These are phyloP conservation scores for Linnaemya vulpina DNA, from an alignment of 2,888 invertebrate genomes.

Conservation along the genomic window DNA sequence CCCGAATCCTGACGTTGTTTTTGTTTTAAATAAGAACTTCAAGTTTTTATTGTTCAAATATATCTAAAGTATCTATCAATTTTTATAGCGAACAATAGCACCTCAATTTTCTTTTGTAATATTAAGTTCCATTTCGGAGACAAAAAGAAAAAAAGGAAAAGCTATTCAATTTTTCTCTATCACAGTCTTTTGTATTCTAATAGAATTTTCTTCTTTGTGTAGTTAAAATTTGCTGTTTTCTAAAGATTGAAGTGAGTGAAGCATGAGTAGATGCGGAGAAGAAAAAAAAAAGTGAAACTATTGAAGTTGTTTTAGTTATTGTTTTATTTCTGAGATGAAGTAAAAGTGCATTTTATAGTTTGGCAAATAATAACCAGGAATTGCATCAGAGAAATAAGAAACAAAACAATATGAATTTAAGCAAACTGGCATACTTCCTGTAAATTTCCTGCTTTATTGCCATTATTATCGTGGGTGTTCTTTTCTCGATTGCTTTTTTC, in stretches of 20 bases:
- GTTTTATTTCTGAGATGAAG: slow-evolving; percentile 55
- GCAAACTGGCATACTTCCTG: slow-evolving; percentile 73
- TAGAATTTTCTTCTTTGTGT: slow-evolving; percentile 49
- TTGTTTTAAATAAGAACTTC: background rate
- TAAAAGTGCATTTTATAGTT: slow-evolving; percentile 68
- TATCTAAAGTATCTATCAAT: background rate
- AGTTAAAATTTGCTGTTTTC: slow-evolving; percentile 8
- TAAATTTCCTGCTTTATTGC: slow-evolving; percentile 61
- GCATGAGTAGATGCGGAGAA: slow-evolving; percentile 23
- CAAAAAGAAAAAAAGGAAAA: background rate
- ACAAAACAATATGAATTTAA: slow-evolving; percentile 30
- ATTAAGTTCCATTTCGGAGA: slow-evolving; percentile 33
- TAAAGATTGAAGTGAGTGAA: slow-evolving; percentile 40
- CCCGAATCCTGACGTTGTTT: background rate
- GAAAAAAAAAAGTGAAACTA: slow-evolving; percentile 69
- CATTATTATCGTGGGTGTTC: slow-evolving; percentile 44
- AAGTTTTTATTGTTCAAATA: background rate
- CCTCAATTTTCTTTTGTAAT: slow-evolving; percentile 39
- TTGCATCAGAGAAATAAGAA: slow-evolving; percentile 15
- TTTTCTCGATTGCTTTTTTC: slow-evolving; percentile 38
- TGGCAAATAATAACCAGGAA: slow-evolving; percentile 57
- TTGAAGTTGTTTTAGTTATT: slow-evolving; percentile 36
- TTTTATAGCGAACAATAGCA: slow-evolving; percentile 16
- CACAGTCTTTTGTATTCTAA: slow-evolving; percentile 32
- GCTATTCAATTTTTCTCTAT: slow-evolving; percentile 13